phyloP scores from a whole-genome alignment of 2,113 vertebrate genomes.

The Bufo bufo region DNA sequence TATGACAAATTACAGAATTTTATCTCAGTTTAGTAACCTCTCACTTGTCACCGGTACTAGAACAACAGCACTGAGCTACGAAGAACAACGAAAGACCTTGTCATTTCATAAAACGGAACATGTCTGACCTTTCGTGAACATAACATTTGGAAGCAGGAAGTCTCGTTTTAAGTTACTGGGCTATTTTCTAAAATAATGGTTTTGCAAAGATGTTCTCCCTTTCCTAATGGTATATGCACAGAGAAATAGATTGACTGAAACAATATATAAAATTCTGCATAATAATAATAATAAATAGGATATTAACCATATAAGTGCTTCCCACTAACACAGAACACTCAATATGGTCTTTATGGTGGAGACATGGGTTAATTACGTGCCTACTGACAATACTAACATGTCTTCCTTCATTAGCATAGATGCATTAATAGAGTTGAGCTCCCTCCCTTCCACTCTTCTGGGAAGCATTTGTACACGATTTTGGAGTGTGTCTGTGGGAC shows the following conservation, averaged over 20 bases:
- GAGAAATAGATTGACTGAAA: background rate
- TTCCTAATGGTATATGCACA: background rate
- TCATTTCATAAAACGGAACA: slow-evolving; percentile 28
- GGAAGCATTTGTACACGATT: no score
- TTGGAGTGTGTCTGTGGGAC: no score
- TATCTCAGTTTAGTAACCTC: background rate
- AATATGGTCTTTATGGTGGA: no score
- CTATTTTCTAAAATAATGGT: background rate
- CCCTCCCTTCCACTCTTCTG: no score
- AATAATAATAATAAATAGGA: no score
- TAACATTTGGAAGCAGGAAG: background rate
- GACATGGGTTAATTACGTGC: no score
- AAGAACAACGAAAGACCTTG: slow-evolving; percentile 35
- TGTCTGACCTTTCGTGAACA: slow-evolving; percentile 25
- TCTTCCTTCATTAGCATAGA: no score
- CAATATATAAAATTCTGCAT: no score
- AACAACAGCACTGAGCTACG: background rate
- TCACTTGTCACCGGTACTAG: slow-evolving; percentile 17
- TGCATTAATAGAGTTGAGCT: no score
- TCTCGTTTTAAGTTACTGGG: background rate
- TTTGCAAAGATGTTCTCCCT: background rate
- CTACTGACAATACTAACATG: no score
- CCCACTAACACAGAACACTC: no score
- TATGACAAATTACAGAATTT: background rate
- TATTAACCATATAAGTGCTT: no score